Evolutionary conservation across 2,113 vertebrate genomes (phyloP).

Genomic region (Pygoscelis adeliae): DNA sequence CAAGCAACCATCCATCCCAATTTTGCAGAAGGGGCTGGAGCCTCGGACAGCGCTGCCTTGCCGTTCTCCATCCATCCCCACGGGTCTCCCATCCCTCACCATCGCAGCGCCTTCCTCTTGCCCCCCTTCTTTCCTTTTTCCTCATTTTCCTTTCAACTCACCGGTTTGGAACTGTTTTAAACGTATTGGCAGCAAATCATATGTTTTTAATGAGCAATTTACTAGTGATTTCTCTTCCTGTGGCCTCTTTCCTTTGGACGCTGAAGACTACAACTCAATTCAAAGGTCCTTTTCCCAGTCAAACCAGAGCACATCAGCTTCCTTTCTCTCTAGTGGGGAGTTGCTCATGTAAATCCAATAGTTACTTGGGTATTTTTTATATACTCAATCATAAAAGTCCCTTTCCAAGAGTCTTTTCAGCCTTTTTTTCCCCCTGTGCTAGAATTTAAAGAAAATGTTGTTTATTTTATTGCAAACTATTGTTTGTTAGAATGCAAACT

Average conservation of each 20-base stretch:
- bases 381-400: neutral
- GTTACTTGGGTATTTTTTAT: neutral
- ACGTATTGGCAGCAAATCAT: neutral
- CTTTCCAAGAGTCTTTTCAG: neutral
- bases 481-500: neutral
- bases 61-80: neutral
- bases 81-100: neutral
- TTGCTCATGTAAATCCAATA: neutral
- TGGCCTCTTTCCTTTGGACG: neutral
- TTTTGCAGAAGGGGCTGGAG: neutral
- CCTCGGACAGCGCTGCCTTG: neutral
- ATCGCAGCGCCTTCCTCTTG: neutral
- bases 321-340: neutral
- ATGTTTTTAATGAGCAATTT: neutral
- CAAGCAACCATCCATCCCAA: neutral
- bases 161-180: accelerated
- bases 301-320: neutral
- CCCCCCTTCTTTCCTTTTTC: neutral
- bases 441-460: neutral
- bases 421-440: accelerated
- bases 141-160: neutral
- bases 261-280: neutral
- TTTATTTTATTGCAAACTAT: neutral
- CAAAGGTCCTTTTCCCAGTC: neutral
- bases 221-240: neutral